A percentile compares a stretch with the other conserved stretches of the same genome.
These are phyloP conservation scores for Sus cebifrons DNA, from an alignment of 2,797 vertebrate genomes.

Conservation along the genomic window DNA sequence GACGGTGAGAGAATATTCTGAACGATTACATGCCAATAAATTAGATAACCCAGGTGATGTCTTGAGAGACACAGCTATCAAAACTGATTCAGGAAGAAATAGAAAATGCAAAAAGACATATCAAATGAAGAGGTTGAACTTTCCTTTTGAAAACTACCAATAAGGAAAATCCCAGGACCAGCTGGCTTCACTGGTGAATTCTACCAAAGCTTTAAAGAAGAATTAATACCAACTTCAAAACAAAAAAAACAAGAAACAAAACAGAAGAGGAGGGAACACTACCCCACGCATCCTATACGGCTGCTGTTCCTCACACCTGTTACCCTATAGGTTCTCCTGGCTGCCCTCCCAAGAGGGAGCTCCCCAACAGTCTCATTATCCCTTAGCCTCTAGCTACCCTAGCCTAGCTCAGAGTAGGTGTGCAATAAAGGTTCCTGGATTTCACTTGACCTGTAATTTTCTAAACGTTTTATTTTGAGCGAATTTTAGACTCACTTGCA, in stretches of 20 bases:
- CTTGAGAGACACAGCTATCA: not conserved
- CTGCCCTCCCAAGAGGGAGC: not conserved
- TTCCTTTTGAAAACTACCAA: not conserved
- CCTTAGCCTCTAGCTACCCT: no score
- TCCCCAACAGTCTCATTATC: rapidly evolving
- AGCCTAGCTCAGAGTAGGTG: not conserved
- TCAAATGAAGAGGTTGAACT: not conserved
- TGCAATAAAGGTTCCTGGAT: not conserved
- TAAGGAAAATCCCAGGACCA: not conserved
- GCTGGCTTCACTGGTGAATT: not conserved
- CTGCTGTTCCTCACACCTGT: rapidly evolving
- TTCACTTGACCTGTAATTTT: not conserved
- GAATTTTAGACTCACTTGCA: not conserved
- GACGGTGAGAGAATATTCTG: not conserved
- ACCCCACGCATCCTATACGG: rapidly evolving
- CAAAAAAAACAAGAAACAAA: not conserved
- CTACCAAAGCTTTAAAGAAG: not conserved
- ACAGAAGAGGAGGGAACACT: not conserved
- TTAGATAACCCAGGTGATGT: not conserved
- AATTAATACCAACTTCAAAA: not conserved
- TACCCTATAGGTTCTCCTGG: rapidly evolving
- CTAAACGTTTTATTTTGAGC: not conserved
- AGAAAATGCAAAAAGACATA: not conserved
- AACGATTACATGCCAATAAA: not conserved
- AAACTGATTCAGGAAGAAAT: not conserved